These are phyloP conservation scores for Sitta europaea DNA, from an alignment of 2,113 vertebrate genomes.

Conservation along the genomic window DNA sequence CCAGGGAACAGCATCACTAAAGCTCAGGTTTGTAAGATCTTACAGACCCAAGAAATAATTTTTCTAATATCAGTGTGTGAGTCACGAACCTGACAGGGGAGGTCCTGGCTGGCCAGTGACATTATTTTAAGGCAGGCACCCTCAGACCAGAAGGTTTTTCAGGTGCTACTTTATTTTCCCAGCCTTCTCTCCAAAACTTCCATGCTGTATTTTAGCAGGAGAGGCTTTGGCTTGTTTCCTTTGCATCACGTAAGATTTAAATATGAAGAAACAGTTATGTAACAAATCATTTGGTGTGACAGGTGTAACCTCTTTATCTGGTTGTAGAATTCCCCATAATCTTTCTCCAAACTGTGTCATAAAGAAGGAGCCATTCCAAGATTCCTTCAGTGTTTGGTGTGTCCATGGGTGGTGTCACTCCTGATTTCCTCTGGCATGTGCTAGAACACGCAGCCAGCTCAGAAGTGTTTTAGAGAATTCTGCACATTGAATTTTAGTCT, in stretches of 20 bases:
- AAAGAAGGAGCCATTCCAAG: background rate
- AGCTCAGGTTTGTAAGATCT: background rate
- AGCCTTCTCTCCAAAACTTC: background rate
- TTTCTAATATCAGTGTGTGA: background rate
- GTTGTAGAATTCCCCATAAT: background rate
- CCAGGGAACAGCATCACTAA: background rate
- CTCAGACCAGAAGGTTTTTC: background rate
- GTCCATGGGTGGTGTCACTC: background rate
- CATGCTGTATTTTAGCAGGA: background rate
- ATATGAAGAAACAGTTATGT: background rate
- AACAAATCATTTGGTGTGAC: background rate
- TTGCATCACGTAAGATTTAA: background rate
- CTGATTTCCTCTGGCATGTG: background rate
- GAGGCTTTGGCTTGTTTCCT: background rate
- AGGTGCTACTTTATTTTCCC: background rate
- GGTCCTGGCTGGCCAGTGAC: background rate
- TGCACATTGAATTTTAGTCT: background rate
- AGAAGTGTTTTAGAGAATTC: background rate
- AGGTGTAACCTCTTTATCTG: background rate
- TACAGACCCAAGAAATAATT: background rate
- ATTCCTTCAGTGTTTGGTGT: background rate
- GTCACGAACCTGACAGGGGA: background rate
- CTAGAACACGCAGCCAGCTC: background rate
- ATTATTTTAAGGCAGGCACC: background rate
- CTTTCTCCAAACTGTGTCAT: background rate